Percentiles rank a stretch among this genome's conserved stretches.
These are phyloP conservation scores for Holacanthus passer DNA, from an alignment of 2,113 vertebrate genomes.

Conservation along the genomic window DNA sequence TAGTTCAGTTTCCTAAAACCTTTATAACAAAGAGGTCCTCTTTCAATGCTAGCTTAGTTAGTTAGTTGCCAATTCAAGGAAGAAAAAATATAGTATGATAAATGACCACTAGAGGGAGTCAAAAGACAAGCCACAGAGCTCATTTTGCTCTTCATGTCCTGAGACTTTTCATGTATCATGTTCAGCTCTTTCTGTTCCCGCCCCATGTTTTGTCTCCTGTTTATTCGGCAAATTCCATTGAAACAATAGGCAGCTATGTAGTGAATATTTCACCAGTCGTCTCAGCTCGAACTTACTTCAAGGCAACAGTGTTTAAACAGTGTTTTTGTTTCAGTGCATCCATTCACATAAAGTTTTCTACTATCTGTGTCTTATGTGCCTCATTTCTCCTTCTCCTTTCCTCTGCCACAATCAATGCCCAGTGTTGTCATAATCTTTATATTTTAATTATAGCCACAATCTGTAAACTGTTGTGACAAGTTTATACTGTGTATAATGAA, in stretches of 20 bases:
- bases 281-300: slow-evolving; percentile 10
- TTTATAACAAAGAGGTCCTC: background rate
- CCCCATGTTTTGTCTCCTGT: slow-evolving; percentile 49
- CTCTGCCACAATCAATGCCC: background rate
- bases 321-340: background rate
- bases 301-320: background rate
- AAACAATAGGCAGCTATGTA: slow-evolving; percentile 37
- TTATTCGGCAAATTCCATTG: slow-evolving; percentile 59
- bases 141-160: background rate
- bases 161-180: slow-evolving; percentile 8
- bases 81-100: background rate
- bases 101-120: slow-evolving; percentile 50
- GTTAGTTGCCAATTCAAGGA: background rate
- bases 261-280: slow-evolving; percentile 9
- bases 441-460: slow-evolving; percentile 3
- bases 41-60: background rate
- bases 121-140: background rate
- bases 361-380: background rate
- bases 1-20: background rate
- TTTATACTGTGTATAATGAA: background rate
- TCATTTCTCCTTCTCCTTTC: background rate
- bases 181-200: slow-evolving; percentile 6
- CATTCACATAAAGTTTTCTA: background rate
- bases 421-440: background rate
- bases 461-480: slow-evolving; percentile 10